Base-by-base conservation (phyloP, 1,140 invertebrate genomes). In the Heliconius himera region DNA sequence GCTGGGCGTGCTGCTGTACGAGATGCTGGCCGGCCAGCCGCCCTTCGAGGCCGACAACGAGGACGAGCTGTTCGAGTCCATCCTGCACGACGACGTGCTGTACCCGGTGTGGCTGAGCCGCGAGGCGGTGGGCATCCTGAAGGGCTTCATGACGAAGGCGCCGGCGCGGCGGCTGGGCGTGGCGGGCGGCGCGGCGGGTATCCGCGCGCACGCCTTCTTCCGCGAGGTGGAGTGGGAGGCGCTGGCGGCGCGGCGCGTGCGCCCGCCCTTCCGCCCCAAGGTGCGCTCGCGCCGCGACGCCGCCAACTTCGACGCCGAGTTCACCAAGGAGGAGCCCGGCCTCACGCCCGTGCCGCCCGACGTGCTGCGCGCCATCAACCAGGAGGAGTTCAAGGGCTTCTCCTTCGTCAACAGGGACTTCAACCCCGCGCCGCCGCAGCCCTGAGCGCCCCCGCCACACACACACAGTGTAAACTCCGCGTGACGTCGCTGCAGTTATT, bases 41-140 rank as follows among this genome's bases (percentile, higher is more conserved):
- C 99, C 99, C 1, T 99, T 99, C 95, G 99, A 99, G 95, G 99
- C 99, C 8, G 99, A 99, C 90, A 99, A 99, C 95, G 99, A 99
- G 95, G 99, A 99, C 93, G 99, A 99, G 95, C 95, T 99, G 5
- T 99, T 99, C 95, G 99, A 99, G 93, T 98, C 98, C 60, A 99
- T 99, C 90, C 96, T 99, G 79, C 98, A 99, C 90, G 99, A 99
- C 90, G 98, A 99, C 94, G 99, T 99, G 56, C 96, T 99, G 1
- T 99, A 99, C 95, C 99, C 99, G 1, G 98, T 99, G 5, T 99
- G 99, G 98, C 96, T 99, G 3, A 98, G 96, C 80, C 98, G 98
- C 94, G 99, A 99, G 94, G 99, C 99, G 41, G 98, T 99, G 16
- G 98, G 98, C 78, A 99, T 99, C 90, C 96, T 99, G 22, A 99